phyloP scores from a whole-genome alignment of 2,113 vertebrate species.

The Arothron firmamentum region DNA sequence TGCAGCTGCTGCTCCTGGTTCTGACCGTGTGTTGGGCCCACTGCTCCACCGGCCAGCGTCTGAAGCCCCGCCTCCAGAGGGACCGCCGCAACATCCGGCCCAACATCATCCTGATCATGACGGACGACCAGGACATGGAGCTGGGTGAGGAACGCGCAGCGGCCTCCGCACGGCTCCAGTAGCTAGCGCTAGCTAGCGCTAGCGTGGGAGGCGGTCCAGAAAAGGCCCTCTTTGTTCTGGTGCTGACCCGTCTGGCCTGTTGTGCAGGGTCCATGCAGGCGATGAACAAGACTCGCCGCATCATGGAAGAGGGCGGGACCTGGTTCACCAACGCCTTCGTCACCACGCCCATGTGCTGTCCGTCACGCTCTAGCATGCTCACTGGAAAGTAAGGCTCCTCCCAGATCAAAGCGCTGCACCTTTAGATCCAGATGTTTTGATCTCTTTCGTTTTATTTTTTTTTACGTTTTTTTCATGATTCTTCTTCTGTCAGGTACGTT shows the following conservation, averaged over 20 bases:
- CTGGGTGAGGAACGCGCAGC: constrained; percentile 83
- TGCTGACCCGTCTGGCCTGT: no score
- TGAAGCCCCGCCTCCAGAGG: constrained; percentile 89
- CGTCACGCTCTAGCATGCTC: constrained; percentile 91
- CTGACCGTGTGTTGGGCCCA: constrained; percentile 75
- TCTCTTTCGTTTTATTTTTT: no score
- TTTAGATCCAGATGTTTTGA: no score
- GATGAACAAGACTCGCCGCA: constrained; percentile 93
- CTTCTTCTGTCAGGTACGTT: constrained; percentile 59
- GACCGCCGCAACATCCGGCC: constrained; percentile 95
- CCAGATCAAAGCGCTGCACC: no score
- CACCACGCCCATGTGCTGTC: constrained; percentile 97
- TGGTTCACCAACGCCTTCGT: constrained; percentile 95
- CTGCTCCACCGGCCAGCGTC: constrained; percentile 81
- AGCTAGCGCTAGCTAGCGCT: no score
- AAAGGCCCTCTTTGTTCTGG: no score
- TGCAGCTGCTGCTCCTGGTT: constrained; percentile 67
- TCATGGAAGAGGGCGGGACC: constrained; percentile 94
- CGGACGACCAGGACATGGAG: constrained; percentile 94
- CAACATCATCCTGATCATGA: constrained; percentile 95
- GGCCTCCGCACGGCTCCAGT: no score
- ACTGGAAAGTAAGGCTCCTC: constrained; percentile 83
- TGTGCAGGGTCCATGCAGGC: constrained; percentile 90
- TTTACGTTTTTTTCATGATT: background rate
- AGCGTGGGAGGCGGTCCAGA: no score